Evolutionary conservation across 2,797 vertebrate genomes (phyloP), one percentile per base, ranked within the genome.

Genomic region (Anabacerthia variegaticeps): DNA sequence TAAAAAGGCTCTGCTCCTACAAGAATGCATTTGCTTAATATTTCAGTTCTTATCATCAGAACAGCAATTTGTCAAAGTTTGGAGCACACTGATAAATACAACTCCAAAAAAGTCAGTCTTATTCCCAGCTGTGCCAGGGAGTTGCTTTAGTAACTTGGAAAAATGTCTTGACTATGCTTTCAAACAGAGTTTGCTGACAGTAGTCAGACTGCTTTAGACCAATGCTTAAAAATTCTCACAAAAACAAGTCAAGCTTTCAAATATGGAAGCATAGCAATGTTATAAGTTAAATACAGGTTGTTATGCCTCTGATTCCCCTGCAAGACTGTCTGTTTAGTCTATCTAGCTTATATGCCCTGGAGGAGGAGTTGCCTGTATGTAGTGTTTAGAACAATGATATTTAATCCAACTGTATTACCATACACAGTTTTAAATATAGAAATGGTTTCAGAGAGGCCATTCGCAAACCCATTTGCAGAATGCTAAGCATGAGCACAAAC

Each of bases 311-410:
- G 49, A 56, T 91, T 95, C n/a, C 66, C 51, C 62, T 83, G 39
- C 26, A 93, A 86, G 89, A 36, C 62, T 59, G n/a, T 79, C 84
- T 95, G 78, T 95, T 95, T 95, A 94, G 86, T 96, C 96, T 95
- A 52, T 91, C 86, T 91, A 68, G 17, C 18, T 83, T 89, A 85
- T 58, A 78, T 34, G 30, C 39, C 85, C 93, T 85, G 72, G 58
- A 94, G 94, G 68, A 93, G 27, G 34, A 63, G 14, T 58, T 85
- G 82, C 69, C 89, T 78, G 43, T 75, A 17, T 62, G 32, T 5
- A 77, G 82, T 52, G 36, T 88, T 92, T 88, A 89, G 89, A 83
- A 41, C 58, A 81, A 80, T 32, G 78, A 75, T 82, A 92, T 68
- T 92, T 84, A 92, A 93, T 78, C 85, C 44, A 86, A 88, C 66